A percentile compares a stretch with the other conserved stretches of the same genome.
Evolutionary conservation across 2,888 invertebrate species (phyloP).

Genomic region (Linhomoeus sp.): DNA sequence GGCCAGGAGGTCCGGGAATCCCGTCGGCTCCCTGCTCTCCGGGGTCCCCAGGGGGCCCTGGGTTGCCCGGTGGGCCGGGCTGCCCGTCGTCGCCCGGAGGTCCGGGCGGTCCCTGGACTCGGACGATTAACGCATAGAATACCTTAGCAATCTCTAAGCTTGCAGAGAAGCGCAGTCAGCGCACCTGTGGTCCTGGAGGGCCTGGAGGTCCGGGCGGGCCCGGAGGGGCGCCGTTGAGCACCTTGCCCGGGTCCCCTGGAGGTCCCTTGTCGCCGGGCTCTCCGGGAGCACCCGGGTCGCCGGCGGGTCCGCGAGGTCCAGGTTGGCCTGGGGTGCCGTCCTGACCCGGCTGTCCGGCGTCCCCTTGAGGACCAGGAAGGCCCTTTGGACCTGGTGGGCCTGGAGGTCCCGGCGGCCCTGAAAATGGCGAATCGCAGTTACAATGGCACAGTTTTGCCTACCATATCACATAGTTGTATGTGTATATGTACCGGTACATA

Average conservation of each 20-base stretch:
- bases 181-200: slow-evolving; percentile 13
- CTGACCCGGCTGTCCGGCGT: slow-evolving; percentile 14
- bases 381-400: slow-evolving; percentile 24
- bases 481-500: no score
- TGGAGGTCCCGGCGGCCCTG: slow-evolving; percentile 7
- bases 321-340: slow-evolving; percentile 16
- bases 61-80: slow-evolving; percentile 12
- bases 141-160: neutral
- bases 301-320: slow-evolving; percentile 17
- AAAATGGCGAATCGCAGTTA: neutral
- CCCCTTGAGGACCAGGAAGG: slow-evolving; percentile 17
- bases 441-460: slow-evolving; percentile 14
- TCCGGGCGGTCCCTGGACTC: slow-evolving; percentile 8
- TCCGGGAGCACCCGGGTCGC: slow-evolving; percentile 20
- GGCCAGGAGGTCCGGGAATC: slow-evolving; percentile 3
- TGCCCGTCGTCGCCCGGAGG: slow-evolving; percentile 14
- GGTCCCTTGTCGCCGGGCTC: slow-evolving; percentile 13
- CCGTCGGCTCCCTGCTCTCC: slow-evolving; percentile 2
- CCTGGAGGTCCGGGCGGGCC: slow-evolving; percentile 11
- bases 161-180: neutral
- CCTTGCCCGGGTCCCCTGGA: slow-evolving; percentile 13
- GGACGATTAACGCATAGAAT: slow-evolving; percentile 4
- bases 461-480: no score
- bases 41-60: neutral
- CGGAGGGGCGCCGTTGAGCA: slow-evolving; percentile 16